Evolutionary conservation across 1,140 invertebrate genomes (phyloP).

Genomic region (Zaprionus kolodkinae): DNA sequence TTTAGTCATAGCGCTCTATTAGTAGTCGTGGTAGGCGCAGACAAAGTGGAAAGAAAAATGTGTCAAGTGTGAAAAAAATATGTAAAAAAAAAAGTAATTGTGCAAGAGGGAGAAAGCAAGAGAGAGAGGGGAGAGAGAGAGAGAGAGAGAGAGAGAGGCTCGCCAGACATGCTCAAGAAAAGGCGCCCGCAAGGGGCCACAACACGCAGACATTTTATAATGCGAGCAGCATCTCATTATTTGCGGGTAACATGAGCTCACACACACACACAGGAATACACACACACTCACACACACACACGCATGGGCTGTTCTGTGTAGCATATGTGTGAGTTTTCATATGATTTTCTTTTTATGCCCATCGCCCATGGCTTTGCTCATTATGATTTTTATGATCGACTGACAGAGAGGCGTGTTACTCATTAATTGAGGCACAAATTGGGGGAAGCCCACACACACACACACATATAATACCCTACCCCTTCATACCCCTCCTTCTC

Average conservation of each 20-base stretch:
- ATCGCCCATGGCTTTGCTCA: slow-evolving; percentile 32
- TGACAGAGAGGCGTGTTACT: slow-evolving; percentile 17
- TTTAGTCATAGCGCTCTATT: not conserved
- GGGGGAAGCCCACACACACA: no score
- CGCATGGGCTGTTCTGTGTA: not conserved
- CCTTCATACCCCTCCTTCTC: no score
- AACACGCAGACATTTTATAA: slow-evolving; percentile 28
- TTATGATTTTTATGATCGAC: slow-evolving; percentile 47
- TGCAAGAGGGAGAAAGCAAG: not conserved
- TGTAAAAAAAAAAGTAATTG: no score
- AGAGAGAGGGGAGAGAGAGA: not conserved
- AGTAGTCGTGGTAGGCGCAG: not conserved
- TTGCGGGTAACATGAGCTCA: not conserved
- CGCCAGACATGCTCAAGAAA: not conserved
- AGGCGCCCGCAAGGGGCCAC: not conserved
- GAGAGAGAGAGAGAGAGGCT: not conserved
- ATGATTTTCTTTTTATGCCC: slow-evolving; percentile 45
- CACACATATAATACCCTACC: no score
- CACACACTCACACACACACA: not conserved
- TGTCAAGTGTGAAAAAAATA: not conserved
- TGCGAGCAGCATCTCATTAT: slow-evolving; percentile 29
- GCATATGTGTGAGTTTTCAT: slow-evolving; percentile 15
- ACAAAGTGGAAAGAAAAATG: not conserved
- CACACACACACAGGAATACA: not conserved
- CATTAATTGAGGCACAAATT: slow-evolving; percentile 33